Base-by-base conservation (phyloP, 92 coral and sea anemone species). In the Porites cylindrica region DNA sequence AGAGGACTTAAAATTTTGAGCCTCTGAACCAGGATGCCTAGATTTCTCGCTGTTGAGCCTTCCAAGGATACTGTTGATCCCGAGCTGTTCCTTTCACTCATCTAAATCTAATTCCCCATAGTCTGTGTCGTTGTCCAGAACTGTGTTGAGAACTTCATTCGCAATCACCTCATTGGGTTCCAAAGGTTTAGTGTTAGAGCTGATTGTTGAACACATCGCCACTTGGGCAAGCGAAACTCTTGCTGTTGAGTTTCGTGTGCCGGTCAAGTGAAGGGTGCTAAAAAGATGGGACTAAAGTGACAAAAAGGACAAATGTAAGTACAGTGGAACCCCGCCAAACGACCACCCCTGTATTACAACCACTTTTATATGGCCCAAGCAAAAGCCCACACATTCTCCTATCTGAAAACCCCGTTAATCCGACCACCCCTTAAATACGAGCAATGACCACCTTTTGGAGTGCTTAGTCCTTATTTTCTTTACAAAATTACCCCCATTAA, bases 1-100 rank as follows among this genome's bases (percentile, higher is more conserved):
- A 52, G 72, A 54, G 52, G 56, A 32, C 64, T 70, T 70, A 16
- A 67, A 29, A 58, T 50, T 70, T 70, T 21, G 86, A 71, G 86
- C 69, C 69, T 26, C 86, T 82, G 87, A 70, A 70, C 79, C 79
- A 82, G 87, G 20, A 79, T 71, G 51, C 87, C 29, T 26, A 26
- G 29, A 26, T 26, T 26, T 26, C 32, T 62, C 58, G 14, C 77
- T 53, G 53, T 83, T 72, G 9, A 83, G 78, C 70, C 32, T 83
- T 1, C 10, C 59, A 72, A 83, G 72, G 59, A 83, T 83, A 20
- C 61, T 20, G 58, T 83, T 29, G 60, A 83, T 83, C 11, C 87
- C 87, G 16, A 83, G 78, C 21, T 83, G 79, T 13, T 72, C 80
- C 79, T 72, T 83, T 62, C 72, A 54, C 52, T 83, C 79, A 21